Evolutionary conservation across 2,888 invertebrate genomes (phyloP).

Genomic region (Drosophila macrospina): DNA sequence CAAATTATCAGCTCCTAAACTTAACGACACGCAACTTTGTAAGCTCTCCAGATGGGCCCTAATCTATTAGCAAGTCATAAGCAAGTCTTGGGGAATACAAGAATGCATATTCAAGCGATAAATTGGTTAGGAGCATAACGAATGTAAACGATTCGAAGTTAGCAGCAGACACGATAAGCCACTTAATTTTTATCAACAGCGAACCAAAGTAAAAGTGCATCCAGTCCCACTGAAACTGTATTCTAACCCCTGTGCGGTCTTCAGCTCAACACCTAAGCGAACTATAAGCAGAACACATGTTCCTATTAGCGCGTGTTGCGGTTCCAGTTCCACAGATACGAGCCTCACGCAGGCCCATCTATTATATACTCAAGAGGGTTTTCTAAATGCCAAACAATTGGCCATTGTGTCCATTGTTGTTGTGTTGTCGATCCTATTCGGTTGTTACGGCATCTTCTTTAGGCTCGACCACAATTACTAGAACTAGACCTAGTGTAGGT

Average conservation of each 20-base stretch:
- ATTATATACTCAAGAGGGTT: slow-evolving; percentile 62
- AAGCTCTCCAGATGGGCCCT: slow-evolving; percentile 4
- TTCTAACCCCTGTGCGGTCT: slow-evolving; percentile 36
- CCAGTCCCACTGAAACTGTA: not conserved
- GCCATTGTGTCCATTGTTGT: slow-evolving; percentile 62
- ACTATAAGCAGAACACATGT: slow-evolving; percentile 65
- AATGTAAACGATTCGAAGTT: slow-evolving; percentile 58
- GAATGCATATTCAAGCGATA: slow-evolving; percentile 36
- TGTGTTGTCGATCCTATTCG: slow-evolving; percentile 26
- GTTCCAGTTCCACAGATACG: slow-evolving; percentile 47
- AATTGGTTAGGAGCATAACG: slow-evolving; percentile 53
- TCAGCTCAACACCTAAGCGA: slow-evolving; percentile 48
- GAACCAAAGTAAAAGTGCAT: not conserved
- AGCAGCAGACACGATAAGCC: slow-evolving; percentile 67
- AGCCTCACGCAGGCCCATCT: slow-evolving; percentile 45
- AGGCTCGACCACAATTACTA: slow-evolving; percentile 66
- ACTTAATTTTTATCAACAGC: slow-evolving; percentile 69
- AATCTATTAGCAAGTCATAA: slow-evolving; percentile 52
- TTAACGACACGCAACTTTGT: slow-evolving; percentile 36
- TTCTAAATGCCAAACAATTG: slow-evolving; percentile 63
- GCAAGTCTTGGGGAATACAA: slow-evolving; percentile 15
- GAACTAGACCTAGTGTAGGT: slow-evolving; percentile 25
- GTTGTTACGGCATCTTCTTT: slow-evolving; percentile 52
- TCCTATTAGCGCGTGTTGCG: slow-evolving; percentile 82
- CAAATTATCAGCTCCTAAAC: slow-evolving; percentile 18